phyloP scores from a whole-genome alignment of 2,113 vertebrate species.

The Bambusicola thoracicus region DNA sequence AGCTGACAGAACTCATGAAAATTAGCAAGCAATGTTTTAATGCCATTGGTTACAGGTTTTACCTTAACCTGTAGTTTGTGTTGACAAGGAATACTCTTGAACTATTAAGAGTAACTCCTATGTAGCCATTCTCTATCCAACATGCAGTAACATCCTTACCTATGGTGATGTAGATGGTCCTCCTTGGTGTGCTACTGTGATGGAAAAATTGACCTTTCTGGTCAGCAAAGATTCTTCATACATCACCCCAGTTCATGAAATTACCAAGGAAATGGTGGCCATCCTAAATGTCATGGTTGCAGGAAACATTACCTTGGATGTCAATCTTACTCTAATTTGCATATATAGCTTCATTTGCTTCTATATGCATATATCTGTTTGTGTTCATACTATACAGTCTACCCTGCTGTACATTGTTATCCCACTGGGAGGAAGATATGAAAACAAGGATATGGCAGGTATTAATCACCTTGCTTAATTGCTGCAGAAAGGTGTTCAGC shows the following conservation, averaged over 20 bases:
- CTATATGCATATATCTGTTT: fast-evolving
- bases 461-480: background rate
- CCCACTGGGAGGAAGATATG: background rate
- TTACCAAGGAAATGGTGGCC: background rate
- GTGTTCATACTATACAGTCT: background rate
- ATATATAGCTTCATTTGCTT: background rate
- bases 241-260: background rate
- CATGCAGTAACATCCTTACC: background rate
- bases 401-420: background rate
- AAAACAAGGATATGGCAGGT: background rate
- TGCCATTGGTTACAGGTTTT: background rate
- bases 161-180: background rate
- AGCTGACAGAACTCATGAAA: background rate
- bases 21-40: background rate
- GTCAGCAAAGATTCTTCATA: background rate
- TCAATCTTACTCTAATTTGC: background rate
- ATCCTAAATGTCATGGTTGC: background rate
- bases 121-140: background rate
- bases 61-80: background rate
- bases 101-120: background rate
- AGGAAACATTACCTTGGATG: background rate
- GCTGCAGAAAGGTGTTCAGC: background rate
- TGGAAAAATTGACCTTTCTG: background rate
- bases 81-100: background rate
- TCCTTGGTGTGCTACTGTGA: background rate